A percentile compares a stretch with the other conserved stretches of the same genome.
Conservation (phyloP, 2,888 invertebrate species). For the Cyaniris semiargus region DNA sequence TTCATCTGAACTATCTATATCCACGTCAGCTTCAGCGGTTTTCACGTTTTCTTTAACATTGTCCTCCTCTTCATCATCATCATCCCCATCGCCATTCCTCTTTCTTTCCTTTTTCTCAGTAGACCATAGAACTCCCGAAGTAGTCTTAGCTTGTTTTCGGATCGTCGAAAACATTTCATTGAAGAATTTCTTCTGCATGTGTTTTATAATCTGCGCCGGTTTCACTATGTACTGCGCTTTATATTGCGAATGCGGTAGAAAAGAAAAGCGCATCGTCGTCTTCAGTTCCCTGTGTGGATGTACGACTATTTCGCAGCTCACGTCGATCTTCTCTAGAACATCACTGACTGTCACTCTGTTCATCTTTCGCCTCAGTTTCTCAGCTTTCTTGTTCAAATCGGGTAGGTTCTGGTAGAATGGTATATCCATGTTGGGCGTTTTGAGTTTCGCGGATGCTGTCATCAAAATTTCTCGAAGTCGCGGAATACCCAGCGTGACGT, state of each 20-base stretch:
- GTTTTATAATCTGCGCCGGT: constrained; percentile 84
- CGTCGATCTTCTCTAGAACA: constrained; percentile 86
- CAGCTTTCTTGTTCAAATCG: constrained; percentile 80
- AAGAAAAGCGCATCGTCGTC: constrained; percentile 86
- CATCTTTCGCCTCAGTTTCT: constrained; percentile 85
- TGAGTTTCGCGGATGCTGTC: constrained; percentile 95
- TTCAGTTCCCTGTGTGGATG: constrained; percentile 79
- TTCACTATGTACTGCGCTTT: constrained; percentile 85
- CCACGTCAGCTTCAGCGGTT: constrained; percentile 74
- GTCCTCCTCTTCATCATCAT: constrained; percentile 59
- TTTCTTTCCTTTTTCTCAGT: constrained; percentile 67
- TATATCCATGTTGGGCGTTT: constrained; percentile 98
- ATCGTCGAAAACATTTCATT: constrained; percentile 83
- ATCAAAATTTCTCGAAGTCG: constrained; percentile 97
- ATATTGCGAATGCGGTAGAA: constrained; percentile 87
- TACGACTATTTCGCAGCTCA: constrained; percentile 80
- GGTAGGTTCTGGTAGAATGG: constrained; percentile 83
- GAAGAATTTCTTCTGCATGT: constrained; percentile 87
- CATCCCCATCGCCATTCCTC: constrained; percentile 56
- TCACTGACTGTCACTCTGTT: constrained; percentile 89
- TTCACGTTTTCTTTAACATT: constrained; percentile 47
- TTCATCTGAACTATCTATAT: constrained; percentile 83
- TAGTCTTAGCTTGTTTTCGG: constrained; percentile 79
- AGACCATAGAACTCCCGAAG: constrained; percentile 74
- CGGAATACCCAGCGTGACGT: constrained; percentile 99